phyloP scores from a whole-genome alignment of 2,888 invertebrate species.

The Gerris lacustris region DNA sequence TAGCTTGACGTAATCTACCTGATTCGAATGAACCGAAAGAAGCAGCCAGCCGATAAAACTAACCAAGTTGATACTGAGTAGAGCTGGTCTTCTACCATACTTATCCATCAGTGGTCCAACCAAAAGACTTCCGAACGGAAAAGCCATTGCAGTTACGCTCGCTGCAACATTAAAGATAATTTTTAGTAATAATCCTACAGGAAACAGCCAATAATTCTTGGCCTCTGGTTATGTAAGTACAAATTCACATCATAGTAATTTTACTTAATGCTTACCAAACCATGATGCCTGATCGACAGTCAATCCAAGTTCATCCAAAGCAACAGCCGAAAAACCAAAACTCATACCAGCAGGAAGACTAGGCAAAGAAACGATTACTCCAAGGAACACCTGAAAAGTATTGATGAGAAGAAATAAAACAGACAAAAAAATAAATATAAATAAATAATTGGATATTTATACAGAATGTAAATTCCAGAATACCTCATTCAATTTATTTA shows the following conservation, averaged over 20 bases:
- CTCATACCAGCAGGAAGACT: conserved; percentile 46
- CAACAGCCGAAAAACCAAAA: conserved; percentile 46
- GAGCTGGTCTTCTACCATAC: conserved; percentile 41
- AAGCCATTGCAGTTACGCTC: conserved; percentile 43
- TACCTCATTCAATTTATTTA: no score
- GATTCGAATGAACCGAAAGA: conserved; percentile 36
- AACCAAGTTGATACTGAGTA: conserved; percentile 40
- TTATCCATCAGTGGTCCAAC: conserved; percentile 43
- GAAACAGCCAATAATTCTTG: background rate
- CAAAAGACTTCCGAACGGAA: conserved; percentile 44
- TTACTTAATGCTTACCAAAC: conserved; percentile 41
- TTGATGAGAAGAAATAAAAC: no score
- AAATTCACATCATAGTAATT: background rate
- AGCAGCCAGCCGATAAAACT: conserved; percentile 44
- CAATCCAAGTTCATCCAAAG: conserved; percentile 39
- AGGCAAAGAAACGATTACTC: conserved; percentile 41
- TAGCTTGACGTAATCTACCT: conserved; percentile 27
- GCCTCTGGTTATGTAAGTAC: background rate
- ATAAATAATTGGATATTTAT: no score
- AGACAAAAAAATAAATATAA: no score
- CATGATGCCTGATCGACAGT: conserved; percentile 42
- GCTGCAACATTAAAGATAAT: conserved; percentile 37
- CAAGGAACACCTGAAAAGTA: conserved; percentile 39
- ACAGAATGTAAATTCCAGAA: no score
- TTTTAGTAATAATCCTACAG: background rate